These are phyloP conservation scores for Channa striata DNA, from an alignment of 2,797 vertebrate species.

Conservation along the genomic window DNA sequence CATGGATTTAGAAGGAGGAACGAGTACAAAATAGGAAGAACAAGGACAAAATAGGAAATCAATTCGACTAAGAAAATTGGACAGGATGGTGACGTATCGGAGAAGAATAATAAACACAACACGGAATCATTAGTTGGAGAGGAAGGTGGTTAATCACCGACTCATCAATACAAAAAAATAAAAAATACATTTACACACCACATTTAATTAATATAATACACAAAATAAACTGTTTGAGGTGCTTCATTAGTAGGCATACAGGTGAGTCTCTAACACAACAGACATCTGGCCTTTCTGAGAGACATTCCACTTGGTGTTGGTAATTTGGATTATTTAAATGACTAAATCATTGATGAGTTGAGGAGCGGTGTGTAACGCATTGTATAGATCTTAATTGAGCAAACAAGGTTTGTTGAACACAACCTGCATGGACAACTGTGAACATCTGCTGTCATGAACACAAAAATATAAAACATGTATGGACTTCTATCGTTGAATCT, in stretches of 20 bases:
- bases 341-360: slow-evolving; percentile 24
- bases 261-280: slow-evolving; percentile 8
- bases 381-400: too few species aligned
- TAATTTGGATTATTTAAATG: slow-evolving; percentile 37
- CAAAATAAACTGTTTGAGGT: not conserved
- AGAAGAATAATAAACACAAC: not conserved
- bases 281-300: slow-evolving; percentile 25
- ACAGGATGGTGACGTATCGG: not conserved
- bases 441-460: too few species aligned
- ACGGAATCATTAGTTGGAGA: slow-evolving; percentile 3
- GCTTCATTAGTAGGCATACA: not conserved
- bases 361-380: too few species aligned
- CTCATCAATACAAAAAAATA: not conserved
- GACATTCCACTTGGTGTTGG: slow-evolving; percentile 11
- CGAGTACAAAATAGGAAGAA: not conserved
- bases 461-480: too few species aligned
- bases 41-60: not conserved
- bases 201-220: too few species aligned
- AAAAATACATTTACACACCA: not conserved
- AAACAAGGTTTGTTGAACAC: too few species aligned
- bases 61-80: not conserved
- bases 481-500: too few species aligned
- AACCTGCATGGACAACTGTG: too few species aligned
- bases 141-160: not conserved
- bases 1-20: not conserved